Evolutionary conservation across 2,113 vertebrate genomes (phyloP), one percentile per base, ranked within the genome.

Genomic region (Saguinus midas): DNA sequence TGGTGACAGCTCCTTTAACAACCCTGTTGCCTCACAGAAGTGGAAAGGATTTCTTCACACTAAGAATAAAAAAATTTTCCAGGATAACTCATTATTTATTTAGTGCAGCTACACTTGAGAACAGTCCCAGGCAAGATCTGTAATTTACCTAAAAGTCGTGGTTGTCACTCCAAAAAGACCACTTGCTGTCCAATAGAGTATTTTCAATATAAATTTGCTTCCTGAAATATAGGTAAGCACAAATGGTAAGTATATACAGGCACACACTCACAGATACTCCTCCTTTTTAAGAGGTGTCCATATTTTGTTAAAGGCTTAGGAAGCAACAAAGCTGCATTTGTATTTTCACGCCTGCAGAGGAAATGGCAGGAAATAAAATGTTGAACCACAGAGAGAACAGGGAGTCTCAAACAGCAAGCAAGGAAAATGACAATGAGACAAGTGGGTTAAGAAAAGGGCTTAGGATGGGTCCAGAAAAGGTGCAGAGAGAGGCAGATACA

Each of bases 81-180:
- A 55, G 29, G 52, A 20, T 25, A 95, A 82, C 6, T 94, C 78
- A 80, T 79, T 84, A 35, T 86, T 97, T 82, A 89, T 79, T 75
- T 20, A 94, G 64, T 84, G 29, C n/a, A 76, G 18, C 83, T 40
- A 37, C 8, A 80, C 18, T 82, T 96, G 37, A 96, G 35, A 91
- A 52, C 27, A 76, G 6, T 91, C 52, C 43, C 57, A 82, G 11
- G 58, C 18, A 93, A 64, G 23, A 50, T 75, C 25, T 35, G 78
- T 76, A 90, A 88, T 68, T 89, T 91, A 61, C 75, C 79, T 87
- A 61, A 93, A 94, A 93, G n/a, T 55, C 73, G 79, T 50, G 32
- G 61, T 61, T 61, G 8, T 90, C 50, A 85, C 32, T 73, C 58
- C 9, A 45, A 78, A 75, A 93, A 97, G 64, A 72, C 11, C 78